Evolutionary conservation across 2,797 vertebrate species (phyloP).

Genomic region (Arrhamphus sclerolepis): DNA sequence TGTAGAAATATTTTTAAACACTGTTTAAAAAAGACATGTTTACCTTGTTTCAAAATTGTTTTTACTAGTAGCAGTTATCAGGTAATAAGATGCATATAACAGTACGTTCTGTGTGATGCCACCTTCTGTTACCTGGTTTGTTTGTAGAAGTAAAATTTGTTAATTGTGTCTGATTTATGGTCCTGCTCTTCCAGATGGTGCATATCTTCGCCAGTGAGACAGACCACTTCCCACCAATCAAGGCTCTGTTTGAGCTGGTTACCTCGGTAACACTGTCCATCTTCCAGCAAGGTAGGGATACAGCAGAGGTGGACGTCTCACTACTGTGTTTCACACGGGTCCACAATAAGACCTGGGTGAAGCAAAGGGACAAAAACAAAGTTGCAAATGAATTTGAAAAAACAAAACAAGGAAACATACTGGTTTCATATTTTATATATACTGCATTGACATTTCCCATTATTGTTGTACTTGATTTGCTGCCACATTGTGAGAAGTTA

Average conservation of each 20-base stretch:
- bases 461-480: not conserved
- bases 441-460: not conserved
- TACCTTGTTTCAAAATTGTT: not conserved
- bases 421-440: conserved; percentile 4
- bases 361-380: conserved; percentile 2
- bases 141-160: conserved; percentile 9
- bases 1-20: too few species aligned
- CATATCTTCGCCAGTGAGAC: conserved; percentile 98
- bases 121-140: conserved; percentile 1
- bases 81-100: not conserved
- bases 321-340: conserved; percentile 30
- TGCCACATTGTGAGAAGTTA: conserved; percentile 1
- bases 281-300: conserved; percentile 97
- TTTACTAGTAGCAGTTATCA: not conserved
- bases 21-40: too few species aligned
- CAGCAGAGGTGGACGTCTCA: conserved; percentile 45
- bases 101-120: not conserved
- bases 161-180: conserved; percentile 21
- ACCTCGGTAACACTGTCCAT: conserved; percentile 96
- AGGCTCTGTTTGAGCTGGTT: conserved; percentile 97
- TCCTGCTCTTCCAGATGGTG: conserved; percentile 88
- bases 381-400: not conserved
- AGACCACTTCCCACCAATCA: conserved; percentile 95
- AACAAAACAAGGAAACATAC: not conserved
- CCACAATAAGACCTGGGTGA: not conserved